These are phyloP conservation scores for Scaptomyza parva DNA, from an alignment of 2,888 invertebrate species.

Conservation along the genomic window DNA sequence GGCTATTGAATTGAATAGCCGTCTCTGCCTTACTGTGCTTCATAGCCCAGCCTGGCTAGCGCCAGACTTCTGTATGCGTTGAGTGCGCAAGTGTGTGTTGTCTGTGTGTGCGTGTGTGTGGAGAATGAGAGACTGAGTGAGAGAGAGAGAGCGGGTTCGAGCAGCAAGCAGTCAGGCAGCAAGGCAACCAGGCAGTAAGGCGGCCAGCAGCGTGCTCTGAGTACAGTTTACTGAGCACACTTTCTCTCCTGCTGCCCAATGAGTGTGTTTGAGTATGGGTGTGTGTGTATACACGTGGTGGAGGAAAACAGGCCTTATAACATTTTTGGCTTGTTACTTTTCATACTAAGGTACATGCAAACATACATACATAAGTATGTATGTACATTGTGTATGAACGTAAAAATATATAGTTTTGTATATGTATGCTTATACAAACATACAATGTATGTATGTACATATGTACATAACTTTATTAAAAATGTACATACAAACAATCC, in stretches of 20 bases:
- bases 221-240: slow-evolving; percentile 69
- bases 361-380: slow-evolving; percentile 41
- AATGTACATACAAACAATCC: slow-evolving; percentile 2
- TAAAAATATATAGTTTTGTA: slow-evolving; percentile 15
- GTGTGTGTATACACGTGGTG: slow-evolving; percentile 75
- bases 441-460: slow-evolving; percentile 27
- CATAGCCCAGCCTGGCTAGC: slow-evolving; percentile 61
- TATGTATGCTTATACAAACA: slow-evolving; percentile 13
- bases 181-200: slow-evolving; percentile 21
- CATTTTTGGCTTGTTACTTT: slow-evolving; percentile 61
- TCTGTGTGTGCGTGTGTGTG: slow-evolving; percentile 57
- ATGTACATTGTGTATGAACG: slow-evolving; percentile 30
- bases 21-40: slow-evolving; percentile 77
- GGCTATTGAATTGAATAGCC: slow-evolving; percentile 84
- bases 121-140: slow-evolving; percentile 15
- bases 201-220: slow-evolving; percentile 44
- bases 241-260: slow-evolving; percentile 49
- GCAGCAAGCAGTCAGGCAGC: slow-evolving; percentile 11
- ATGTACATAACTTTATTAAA: slow-evolving; percentile 1
- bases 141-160: slow-evolving; percentile 31
- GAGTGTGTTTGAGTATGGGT: slow-evolving; percentile 29
- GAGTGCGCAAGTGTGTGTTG: slow-evolving; percentile 67
- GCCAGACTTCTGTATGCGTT: slow-evolving; percentile 74
- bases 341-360: slow-evolving; percentile 42
- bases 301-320: slow-evolving; percentile 69